Percentiles rank a stretch among this genome's conserved stretches.
Conservation (phyloP, 2,888 invertebrate genomes). For the Hedychridium roseum region DNA sequence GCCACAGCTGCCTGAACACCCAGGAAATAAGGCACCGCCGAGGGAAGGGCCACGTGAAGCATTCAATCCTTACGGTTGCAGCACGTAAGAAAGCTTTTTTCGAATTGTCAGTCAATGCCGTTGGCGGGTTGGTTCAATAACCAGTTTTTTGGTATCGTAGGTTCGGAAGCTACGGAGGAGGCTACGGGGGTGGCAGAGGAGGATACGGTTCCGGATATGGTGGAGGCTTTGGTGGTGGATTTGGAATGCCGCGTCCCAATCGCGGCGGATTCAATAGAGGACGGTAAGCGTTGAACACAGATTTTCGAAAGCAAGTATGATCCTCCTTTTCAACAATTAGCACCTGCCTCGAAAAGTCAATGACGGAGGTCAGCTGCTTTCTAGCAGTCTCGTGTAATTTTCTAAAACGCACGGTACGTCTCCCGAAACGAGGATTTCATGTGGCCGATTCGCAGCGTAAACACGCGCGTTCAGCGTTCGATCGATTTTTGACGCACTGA, state of each 20-base stretch:
- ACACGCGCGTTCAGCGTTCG: no score
- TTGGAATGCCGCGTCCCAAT: constrained; percentile 62
- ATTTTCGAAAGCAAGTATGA: constrained; percentile 2
- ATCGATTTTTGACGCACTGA: constrained; percentile 20
- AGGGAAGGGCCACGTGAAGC: constrained; percentile 63
- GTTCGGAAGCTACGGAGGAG: constrained; percentile 51
- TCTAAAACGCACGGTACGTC: no score
- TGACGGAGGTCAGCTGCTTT: no score
- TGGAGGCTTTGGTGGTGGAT: constrained; percentile 57
- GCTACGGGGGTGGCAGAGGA: constrained; percentile 52
- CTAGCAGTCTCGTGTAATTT: no score
- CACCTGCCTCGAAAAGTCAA: no score
- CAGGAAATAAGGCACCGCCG: constrained; percentile 68
- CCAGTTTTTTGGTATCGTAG: constrained; percentile 21
- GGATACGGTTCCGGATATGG: constrained; percentile 51
- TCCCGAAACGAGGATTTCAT: no score
- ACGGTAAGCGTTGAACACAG: constrained; percentile 54
- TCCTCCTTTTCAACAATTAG: constrained; percentile 18
- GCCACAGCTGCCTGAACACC: constrained; percentile 91
- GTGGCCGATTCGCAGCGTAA: no score
- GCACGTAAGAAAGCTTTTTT: constrained; percentile 22
- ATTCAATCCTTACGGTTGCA: constrained; percentile 58
- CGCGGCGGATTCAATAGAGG: constrained; percentile 65
- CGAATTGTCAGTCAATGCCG: constrained; percentile 15
- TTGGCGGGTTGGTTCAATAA: not conserved